Evolutionary conservation across 2,797 vertebrate species (phyloP), one percentile per base, ranked within the genome.

Genomic region (Leptoclinus maculatus): DNA sequence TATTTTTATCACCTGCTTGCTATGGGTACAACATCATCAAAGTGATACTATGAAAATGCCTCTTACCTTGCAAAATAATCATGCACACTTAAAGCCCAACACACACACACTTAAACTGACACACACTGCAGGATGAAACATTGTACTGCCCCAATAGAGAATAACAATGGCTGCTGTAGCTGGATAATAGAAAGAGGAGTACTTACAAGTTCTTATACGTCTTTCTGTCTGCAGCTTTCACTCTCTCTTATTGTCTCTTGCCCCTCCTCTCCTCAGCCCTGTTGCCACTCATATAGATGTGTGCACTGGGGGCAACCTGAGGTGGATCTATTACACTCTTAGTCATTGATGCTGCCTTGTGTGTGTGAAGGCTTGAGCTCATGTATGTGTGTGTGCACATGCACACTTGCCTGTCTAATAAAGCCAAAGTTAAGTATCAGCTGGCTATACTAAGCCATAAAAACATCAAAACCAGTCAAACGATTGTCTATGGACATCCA

Each of bases 121-220:
- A 49, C 53, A 74, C 27, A 63, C 51, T 21, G 47, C 60, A 25
- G 70, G 36, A 25, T 70, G 87, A 73, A 84, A 88, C 41, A 27
- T 11, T 23, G 66, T 12, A 53, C 36, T 79, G 71, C 36, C 72
- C 71, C 67, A 73, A 59, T 11, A 66, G 65, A 83, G 83, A 76
- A 74, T 80, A 84, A 79, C 80, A 84, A 77, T 56, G 67, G 82
- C 77, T 72, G 51, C 39, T 80, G 82, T 58, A 73, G 74, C 58
- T 58, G 58, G 66, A 85, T 86, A 82, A 90, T 80, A 88, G 75
- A 87, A 87, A 84, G 78, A 80, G 60, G 56, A 85, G 80, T 90
- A 92, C 89, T 92, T 89, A 89, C 91, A 86, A 76, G 87, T 85
- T 85, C 81, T 88, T 87, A 88, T 92, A 79, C 86, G 66, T 72